Percentiles rank a stretch among this genome's conserved stretches.
phyloP scores from a whole-genome alignment of 2,113 vertebrate genomes.

The Baryphthengus martii region DNA sequence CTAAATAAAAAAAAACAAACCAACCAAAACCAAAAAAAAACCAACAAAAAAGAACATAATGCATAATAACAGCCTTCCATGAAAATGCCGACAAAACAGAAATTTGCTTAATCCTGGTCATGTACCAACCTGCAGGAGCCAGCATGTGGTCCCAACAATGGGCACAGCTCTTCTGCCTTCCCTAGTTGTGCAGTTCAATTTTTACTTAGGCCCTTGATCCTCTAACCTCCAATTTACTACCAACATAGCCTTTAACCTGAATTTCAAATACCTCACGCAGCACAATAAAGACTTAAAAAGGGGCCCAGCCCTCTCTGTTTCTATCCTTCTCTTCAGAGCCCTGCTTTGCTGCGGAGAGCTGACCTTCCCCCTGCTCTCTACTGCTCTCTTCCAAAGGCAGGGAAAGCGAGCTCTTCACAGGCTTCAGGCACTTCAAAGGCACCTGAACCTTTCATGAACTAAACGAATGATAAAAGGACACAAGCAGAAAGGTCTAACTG shows the following conservation, averaged over 20 bases:
- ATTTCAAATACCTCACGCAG: background rate
- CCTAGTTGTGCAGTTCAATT: background rate
- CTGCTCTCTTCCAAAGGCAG: background rate
- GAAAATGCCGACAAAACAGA: background rate
- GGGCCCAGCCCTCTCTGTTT: conserved; percentile 7
- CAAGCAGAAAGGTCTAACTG: conserved; percentile 32
- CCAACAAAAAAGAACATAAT: background rate
- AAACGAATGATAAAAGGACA: conserved; percentile 30
- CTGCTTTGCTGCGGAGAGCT: background rate
- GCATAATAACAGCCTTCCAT: background rate
- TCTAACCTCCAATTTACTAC: conserved; percentile 21
- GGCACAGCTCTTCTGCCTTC: background rate
- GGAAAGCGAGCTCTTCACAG: background rate
- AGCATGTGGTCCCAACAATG: background rate
- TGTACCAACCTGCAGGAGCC: background rate
- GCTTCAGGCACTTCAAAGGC: conserved; percentile 38
- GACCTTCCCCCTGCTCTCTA: background rate
- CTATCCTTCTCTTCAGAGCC: background rate
- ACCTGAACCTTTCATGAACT: background rate
- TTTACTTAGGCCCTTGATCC: background rate
- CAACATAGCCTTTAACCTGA: background rate
- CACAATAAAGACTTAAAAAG: background rate
- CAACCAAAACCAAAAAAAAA: too few relatives aligned
- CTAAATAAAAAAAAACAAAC: background rate
- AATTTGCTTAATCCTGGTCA: background rate